Evolutionary conservation across 2,113 vertebrate genomes (phyloP), one percentile per base, ranked within the genome.

Genomic region (Macrotis lagotis): DNA sequence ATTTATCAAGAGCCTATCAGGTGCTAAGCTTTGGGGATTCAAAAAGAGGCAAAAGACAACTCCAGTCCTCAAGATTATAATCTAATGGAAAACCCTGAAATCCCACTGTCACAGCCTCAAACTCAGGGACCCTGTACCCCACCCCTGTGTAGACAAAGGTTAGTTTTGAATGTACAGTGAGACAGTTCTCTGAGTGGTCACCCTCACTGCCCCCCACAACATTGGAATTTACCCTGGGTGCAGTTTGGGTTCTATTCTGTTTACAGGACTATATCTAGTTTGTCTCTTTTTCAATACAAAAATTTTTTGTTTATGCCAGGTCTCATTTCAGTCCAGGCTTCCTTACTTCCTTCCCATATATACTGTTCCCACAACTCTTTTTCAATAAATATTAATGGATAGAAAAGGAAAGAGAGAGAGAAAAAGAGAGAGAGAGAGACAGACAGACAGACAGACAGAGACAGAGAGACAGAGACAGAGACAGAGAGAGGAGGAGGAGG

Each of bases 401-500:
- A 44, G 66, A 74, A 74, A 74, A n/a, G n/a, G n/a, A n/a, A n/a
- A n/a, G 16, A 66, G 31, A 3, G 16, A 37, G 59, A 14, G 6
- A 37, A 31, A 37, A n/a, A 66, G 59, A 37, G 14, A 37, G 59
- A 7, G 19, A 37, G 37, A 1, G 25, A 53, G 24, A 51, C 50
- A 51, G 51, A 51, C 51, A 51, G 14, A 19, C 1, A 51, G 12
- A 51, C 8, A 7, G 53, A 28, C 8, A 24, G 25, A 28, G 51
- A 59, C 10, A 10, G 6, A 31, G 2, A 2, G 9, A 28, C 1
- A 8, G 5, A 10, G 9, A 66, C 10, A n/a, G n/a, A n/a, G n/a
- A n/a, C n/a, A n/a, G 10, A 3, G 12, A 11, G 2, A 3, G 31
- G 11, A 2, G 26, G 28, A 28, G 25, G 26, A 12, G 6, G 10